Conservation (phyloP, 2,113 vertebrate genomes). For the Turdus rufiventris region DNA sequence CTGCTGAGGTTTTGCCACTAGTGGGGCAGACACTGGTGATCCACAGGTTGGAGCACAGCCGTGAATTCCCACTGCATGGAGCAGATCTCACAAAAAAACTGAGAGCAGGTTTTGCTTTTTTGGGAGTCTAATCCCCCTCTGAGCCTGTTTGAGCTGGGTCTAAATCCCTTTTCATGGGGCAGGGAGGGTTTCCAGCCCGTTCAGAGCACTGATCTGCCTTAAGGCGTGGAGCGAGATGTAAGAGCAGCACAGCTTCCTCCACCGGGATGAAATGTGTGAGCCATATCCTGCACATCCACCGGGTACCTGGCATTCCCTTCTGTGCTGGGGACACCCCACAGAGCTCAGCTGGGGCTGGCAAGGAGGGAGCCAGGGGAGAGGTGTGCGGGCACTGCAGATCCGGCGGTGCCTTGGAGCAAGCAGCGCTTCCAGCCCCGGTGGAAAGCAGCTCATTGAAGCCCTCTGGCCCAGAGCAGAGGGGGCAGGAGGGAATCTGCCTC, state of each 20-base stretch:
- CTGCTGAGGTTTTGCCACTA: not conserved
- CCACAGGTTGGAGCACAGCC: accelerated
- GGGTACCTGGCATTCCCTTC: not conserved
- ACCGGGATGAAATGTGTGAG: not conserved
- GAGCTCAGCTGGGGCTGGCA: not conserved
- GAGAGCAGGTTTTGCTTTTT: not conserved
- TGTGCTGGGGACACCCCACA: accelerated
- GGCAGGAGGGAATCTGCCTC: not conserved
- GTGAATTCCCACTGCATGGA: accelerated
- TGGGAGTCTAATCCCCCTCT: accelerated
- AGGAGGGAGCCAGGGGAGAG: not conserved
- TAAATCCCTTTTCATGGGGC: not conserved
- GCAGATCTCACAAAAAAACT: not conserved
- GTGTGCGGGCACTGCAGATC: not conserved
- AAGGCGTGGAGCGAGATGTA: not conserved
- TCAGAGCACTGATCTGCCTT: not conserved
- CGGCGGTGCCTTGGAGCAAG: not conserved
- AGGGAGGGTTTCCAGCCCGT: not conserved
- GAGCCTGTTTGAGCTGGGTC: not conserved
- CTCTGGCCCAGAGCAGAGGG: accelerated
- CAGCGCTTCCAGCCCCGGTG: not conserved
- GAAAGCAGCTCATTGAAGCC: not conserved
- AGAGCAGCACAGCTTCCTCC: not conserved
- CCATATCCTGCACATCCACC: not conserved
- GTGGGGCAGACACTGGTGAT: not conserved